Conservation (phyloP, 2,888 invertebrate species). For the Phalera bucephala region DNA sequence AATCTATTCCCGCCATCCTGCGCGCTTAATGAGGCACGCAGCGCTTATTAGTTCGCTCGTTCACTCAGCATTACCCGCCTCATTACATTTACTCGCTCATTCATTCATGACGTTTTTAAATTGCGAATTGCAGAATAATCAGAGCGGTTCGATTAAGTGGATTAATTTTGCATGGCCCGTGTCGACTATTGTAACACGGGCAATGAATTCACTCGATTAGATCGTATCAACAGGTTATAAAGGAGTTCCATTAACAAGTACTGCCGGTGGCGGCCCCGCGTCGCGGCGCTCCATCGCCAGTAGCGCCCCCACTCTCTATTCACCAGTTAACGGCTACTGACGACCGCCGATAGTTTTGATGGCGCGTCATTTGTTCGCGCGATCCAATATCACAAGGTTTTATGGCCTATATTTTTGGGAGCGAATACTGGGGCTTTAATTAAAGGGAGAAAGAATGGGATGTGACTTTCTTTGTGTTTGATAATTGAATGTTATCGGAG, state of each 20-base stretch:
- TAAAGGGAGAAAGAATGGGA: not conserved
- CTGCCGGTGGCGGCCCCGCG: not conserved
- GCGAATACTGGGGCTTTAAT: not conserved
- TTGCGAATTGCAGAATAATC: not conserved
- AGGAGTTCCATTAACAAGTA: not conserved
- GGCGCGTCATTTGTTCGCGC: not conserved
- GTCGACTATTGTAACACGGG: not conserved
- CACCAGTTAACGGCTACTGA: not conserved
- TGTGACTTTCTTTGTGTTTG: not conserved
- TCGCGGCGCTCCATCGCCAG: not conserved
- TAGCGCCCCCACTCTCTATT: not conserved
- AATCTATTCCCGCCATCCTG: not conserved
- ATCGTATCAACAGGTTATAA: conserved; percentile 4
- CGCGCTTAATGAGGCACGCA: not conserved
- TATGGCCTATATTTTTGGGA: not conserved
- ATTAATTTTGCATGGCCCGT: not conserved
- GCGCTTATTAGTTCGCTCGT: not conserved
- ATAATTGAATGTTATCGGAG: not conserved
- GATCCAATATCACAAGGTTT: not conserved
- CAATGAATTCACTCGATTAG: conserved; percentile 1
- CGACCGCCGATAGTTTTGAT: not conserved
- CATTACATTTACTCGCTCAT: not conserved
- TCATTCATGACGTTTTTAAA: not conserved
- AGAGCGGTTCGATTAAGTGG: not conserved
- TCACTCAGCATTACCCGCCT: not conserved